These are phyloP conservation scores for Anguilla anguilla DNA, from an alignment of 2,797 vertebrate species.

Conservation along the genomic window DNA sequence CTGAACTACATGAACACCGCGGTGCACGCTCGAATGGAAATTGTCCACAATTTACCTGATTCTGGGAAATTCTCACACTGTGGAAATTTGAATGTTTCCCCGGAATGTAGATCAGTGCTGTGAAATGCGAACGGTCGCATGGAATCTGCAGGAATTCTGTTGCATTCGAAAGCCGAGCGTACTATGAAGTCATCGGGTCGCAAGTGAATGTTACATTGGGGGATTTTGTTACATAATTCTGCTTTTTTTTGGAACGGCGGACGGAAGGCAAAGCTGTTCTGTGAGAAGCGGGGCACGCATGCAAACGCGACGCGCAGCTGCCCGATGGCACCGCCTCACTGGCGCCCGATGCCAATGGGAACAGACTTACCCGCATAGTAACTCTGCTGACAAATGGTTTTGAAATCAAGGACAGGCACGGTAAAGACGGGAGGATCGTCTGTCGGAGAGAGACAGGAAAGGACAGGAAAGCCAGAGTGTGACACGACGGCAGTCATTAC, in stretches of 20 bases:
- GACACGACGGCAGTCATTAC: not conserved
- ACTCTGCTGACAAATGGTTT: slow-evolving; percentile 65
- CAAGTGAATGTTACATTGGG: not conserved
- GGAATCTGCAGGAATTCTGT: not conserved
- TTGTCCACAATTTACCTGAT: not conserved
- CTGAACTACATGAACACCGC: not conserved
- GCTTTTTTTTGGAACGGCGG: not conserved
- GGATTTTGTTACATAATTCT: not conserved
- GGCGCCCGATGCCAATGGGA: not conserved
- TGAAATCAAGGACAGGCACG: slow-evolving; percentile 70
- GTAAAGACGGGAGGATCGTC: slow-evolving; percentile 65
- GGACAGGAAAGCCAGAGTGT: not conserved
- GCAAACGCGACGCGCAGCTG: not conserved
- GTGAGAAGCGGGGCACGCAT: too few species aligned
- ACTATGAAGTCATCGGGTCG: not conserved
- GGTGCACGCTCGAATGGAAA: not conserved
- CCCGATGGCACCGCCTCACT: not conserved
- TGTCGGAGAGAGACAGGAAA: slow-evolving; percentile 37
- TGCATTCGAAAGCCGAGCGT: not conserved
- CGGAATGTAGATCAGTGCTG: slow-evolving; percentile 13
- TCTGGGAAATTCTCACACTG: slow-evolving; percentile 7
- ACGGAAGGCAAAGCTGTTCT: not conserved
- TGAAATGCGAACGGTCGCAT: not conserved
- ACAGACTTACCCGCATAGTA: slow-evolving; percentile 69
- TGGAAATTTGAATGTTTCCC: slow-evolving; percentile 7